A percentile compares a stretch with the other conserved stretches of the same genome.
phyloP scores from a whole-genome alignment of 2,888 invertebrate genomes.

The Myopa testacea region DNA sequence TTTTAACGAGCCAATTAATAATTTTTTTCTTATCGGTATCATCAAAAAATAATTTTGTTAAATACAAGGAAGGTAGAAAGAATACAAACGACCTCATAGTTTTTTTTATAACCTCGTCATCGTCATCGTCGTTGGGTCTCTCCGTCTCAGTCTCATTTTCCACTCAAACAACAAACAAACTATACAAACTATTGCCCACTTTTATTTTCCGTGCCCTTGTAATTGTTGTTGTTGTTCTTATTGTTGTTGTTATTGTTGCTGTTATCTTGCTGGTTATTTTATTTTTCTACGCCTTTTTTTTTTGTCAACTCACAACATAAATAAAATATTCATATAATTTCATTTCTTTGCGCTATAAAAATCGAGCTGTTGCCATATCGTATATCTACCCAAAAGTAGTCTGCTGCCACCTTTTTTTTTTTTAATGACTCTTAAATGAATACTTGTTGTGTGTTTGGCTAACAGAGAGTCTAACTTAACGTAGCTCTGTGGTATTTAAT shows the following conservation, averaged over 20 bases:
- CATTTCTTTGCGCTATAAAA: slow-evolving; percentile 19
- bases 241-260: background rate
- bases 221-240: background rate
- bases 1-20: slow-evolving; percentile 38
- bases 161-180: background rate
- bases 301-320: background rate
- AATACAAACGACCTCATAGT: no score
- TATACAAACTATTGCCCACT: no score
- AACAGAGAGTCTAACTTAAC: no score
- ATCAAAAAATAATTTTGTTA: slow-evolving; percentile 2
- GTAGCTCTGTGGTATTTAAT: background rate
- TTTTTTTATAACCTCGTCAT: slow-evolving; percentile 5
- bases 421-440: slow-evolving; percentile 20
- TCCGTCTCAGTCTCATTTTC: background rate
- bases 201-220: background rate
- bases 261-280: no score
- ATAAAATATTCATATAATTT: slow-evolving; percentile 22
- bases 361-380: background rate
- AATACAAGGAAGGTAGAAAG: background rate
- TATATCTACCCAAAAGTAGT: background rate
- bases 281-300: background rate
- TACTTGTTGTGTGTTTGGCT: background rate
- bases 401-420: background rate
- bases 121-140: slow-evolving; percentile 4
- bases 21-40: slow-evolving; percentile 15